phyloP scores from a whole-genome alignment of 2,888 invertebrate genomes.

The Lapara coniferarum region DNA sequence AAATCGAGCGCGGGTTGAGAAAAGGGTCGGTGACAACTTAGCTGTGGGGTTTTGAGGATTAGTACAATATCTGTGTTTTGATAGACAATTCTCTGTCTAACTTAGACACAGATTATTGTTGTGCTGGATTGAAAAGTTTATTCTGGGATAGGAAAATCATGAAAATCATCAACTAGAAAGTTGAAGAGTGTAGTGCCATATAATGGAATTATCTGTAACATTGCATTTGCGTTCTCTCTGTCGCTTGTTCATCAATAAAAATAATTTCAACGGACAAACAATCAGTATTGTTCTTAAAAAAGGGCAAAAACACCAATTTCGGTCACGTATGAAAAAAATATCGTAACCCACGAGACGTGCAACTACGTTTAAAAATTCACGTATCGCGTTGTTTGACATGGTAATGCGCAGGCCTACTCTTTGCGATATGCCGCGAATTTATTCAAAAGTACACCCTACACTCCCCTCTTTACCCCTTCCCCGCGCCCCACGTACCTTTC shows the following conservation, averaged over 20 bases:
- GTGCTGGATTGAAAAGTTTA: no score
- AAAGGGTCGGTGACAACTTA: neutral
- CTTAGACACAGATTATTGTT: no score
- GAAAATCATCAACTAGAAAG: no score
- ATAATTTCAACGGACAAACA: neutral
- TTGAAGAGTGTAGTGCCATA: no score
- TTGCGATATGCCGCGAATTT: slow-evolving; percentile 64
- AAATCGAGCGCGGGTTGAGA: slow-evolving; percentile 11
- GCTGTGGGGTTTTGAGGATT: neutral
- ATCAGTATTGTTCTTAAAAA: neutral
- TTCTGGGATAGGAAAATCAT: no score
- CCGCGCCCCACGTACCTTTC: slow-evolving; percentile 57
- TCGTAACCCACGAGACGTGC: slow-evolving; percentile 23
- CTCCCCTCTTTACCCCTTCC: slow-evolving; percentile 32
- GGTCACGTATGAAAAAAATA: slow-evolving; percentile 22
- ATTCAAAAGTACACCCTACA: slow-evolving; percentile 56
- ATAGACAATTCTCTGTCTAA: no score
- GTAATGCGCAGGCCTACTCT: slow-evolving; percentile 70
- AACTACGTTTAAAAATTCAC: slow-evolving; percentile 70
- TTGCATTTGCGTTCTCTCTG: no score
- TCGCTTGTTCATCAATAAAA: no score
- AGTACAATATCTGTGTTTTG: neutral
- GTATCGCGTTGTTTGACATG: slow-evolving; percentile 75
- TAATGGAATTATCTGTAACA: no score
- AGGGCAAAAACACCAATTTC: slow-evolving; percentile 19